These are phyloP conservation scores for Eupeodes luniger DNA, from an alignment of 2,888 invertebrate genomes.

Conservation along the genomic window DNA sequence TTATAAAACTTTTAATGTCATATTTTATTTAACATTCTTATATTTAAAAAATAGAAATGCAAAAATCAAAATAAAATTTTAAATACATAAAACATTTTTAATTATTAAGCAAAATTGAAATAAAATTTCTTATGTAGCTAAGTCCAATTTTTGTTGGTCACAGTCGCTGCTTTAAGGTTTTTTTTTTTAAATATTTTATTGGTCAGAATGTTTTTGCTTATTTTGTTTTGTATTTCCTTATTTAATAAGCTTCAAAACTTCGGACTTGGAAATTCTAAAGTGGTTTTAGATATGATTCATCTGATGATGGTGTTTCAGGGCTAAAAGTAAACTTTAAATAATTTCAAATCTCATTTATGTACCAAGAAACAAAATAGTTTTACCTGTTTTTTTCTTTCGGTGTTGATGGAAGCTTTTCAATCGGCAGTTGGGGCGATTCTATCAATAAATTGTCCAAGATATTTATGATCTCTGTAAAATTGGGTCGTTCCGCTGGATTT, in stretches of 20 bases:
- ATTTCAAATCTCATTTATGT: no score
- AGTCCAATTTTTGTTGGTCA: constrained; percentile 29
- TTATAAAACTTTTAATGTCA: constrained; percentile 23
- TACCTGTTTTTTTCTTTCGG: constrained; percentile 45
- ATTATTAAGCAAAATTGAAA: background rate
- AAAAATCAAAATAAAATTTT: background rate
- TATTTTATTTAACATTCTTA: constrained; percentile 2
- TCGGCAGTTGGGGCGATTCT: constrained; percentile 67
- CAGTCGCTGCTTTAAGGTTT: constrained; percentile 25
- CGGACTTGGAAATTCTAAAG: constrained; percentile 57
- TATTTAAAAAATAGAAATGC: background rate
- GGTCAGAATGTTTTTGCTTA: background rate
- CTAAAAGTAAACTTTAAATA: constrained; percentile 20
- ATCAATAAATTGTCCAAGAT: constrained; percentile 80
- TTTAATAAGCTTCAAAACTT: constrained; percentile 13
- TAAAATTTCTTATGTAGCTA: constrained; percentile 8
- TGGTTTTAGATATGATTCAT: constrained; percentile 79
- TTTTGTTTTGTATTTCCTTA: constrained; percentile 27
- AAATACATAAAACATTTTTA: background rate
- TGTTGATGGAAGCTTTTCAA: constrained; percentile 65
- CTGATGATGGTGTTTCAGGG: constrained; percentile 68
- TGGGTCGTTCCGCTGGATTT: constrained; percentile 88
- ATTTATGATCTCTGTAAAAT: constrained; percentile 87
- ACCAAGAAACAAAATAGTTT: background rate
- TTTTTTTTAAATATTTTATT: constrained; percentile 3